Evolutionary conservation across 2,888 invertebrate species (phyloP).

Genomic region (Philopedon plagiatum): DNA sequence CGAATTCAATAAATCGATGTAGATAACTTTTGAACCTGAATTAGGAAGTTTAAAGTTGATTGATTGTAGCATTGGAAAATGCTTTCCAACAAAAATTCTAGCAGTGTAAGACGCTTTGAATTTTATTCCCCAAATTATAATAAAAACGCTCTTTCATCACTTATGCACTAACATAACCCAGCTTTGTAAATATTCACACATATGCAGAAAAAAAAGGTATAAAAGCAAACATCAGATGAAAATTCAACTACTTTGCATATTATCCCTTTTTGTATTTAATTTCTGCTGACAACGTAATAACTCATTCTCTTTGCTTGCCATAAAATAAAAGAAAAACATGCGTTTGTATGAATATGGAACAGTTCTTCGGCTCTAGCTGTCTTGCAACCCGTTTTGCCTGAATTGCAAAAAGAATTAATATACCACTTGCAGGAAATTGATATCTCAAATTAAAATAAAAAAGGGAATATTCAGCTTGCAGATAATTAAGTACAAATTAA

Average conservation of each 20-base stretch:
- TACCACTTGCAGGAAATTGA: conserved; percentile 35
- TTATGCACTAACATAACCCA: conserved; percentile 1
- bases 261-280: conserved; percentile 42
- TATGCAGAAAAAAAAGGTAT: neutral
- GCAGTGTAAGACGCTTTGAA: too few relatives aligned
- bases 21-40: too few relatives aligned
- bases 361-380: conserved; percentile 40
- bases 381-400: conserved; percentile 40
- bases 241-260: conserved; percentile 43
- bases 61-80: too few relatives aligned
- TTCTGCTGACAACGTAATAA: conserved; percentile 47
- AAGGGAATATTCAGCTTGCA: too few relatives aligned
- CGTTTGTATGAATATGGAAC: conserved; percentile 47
- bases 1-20: too few relatives aligned
- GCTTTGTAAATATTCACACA: neutral
- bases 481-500: too few relatives aligned
- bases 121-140: too few relatives aligned
- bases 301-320: conserved; percentile 43
- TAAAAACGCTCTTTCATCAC: neutral
- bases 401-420: conserved; percentile 30
- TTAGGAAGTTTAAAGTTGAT: too few relatives aligned
- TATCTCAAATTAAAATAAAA: conserved; percentile 29
- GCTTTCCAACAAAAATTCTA: too few relatives aligned
- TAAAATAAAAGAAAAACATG: conserved; percentile 47
- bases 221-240: conserved; percentile 33